Conservation (phyloP, 2,888 invertebrate genomes). For the Micropterix aruncella region DNA sequence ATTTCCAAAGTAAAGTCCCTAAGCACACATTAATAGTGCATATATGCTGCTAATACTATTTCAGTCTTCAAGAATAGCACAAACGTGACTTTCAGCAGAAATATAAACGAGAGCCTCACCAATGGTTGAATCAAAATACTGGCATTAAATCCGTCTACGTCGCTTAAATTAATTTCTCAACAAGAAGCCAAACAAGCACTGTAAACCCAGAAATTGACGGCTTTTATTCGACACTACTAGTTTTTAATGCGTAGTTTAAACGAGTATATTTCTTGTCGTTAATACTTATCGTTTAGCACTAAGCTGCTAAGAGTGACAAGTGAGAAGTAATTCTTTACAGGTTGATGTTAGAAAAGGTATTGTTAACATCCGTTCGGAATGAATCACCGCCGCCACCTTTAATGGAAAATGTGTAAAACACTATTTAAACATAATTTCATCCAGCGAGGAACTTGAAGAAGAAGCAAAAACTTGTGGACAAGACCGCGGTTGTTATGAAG, state of each 20-base stretch:
- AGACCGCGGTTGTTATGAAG: constrained; percentile 8
- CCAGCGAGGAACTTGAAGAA: constrained; percentile 6
- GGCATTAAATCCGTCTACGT: too few species aligned
- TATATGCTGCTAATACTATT: too few species aligned
- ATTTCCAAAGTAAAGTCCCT: too few species aligned
- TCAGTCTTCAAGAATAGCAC: too few species aligned
- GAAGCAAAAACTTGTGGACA: constrained; percentile 10
- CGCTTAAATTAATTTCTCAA: too few species aligned
- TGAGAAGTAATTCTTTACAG: constrained; percentile 9
- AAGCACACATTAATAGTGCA: too few species aligned
- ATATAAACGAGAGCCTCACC: too few species aligned
- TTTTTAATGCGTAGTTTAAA: background rate
- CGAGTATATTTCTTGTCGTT: background rate
- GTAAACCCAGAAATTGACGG: too few species aligned
- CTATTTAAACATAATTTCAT: constrained; percentile 8
- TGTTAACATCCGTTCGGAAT: constrained; percentile 5
- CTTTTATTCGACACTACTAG: too few species aligned
- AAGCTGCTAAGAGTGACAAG: constrained; percentile 5
- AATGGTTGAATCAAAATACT: too few species aligned
- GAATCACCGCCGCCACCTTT: constrained; percentile 7
- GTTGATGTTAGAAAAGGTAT: constrained; percentile 7
- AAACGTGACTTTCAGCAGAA: too few species aligned
- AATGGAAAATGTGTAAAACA: constrained; percentile 6
- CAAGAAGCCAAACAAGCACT: too few species aligned
- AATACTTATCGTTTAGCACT: background rate